Conservation (phyloP, 2,113 vertebrate genomes). For the Crypturellus undulatus region DNA sequence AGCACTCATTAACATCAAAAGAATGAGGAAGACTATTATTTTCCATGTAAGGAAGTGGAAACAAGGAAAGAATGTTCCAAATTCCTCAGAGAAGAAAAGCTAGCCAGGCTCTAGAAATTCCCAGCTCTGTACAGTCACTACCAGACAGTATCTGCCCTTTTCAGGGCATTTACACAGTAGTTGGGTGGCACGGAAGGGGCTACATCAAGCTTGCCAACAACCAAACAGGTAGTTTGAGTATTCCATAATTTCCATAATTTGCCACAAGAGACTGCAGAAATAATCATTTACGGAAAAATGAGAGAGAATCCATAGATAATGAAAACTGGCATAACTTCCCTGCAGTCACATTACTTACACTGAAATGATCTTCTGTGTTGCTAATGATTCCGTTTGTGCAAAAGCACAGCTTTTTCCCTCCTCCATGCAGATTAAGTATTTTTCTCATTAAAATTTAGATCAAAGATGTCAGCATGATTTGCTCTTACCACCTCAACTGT, state of each 20-base stretch:
- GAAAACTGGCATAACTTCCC: constrained; percentile 6
- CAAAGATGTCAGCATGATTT: background rate
- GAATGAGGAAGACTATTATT: background rate
- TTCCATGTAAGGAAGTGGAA: background rate
- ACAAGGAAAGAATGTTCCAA: background rate
- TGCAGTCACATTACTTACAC: constrained; percentile 21
- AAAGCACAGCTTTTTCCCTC: background rate
- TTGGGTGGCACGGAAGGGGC: background rate
- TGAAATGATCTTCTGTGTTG: background rate
- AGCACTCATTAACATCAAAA: background rate
- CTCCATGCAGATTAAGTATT: constrained; percentile 11
- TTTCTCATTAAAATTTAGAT: constrained; percentile 43
- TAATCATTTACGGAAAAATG: constrained; percentile 27
- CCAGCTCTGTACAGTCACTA: background rate
- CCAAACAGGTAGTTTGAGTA: background rate
- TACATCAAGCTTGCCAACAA: background rate
- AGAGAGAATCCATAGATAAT: constrained; percentile 9
- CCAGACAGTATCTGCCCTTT: accelerated
- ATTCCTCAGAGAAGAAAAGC: background rate
- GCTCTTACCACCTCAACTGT: background rate
- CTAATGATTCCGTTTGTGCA: constrained; percentile 29
- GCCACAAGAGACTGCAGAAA: background rate
- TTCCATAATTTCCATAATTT: background rate
- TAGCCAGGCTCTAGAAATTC: background rate
- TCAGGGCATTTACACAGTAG: background rate